Conservation (phyloP, 2,113 vertebrate genomes). For the Barnardius zonarius region DNA sequence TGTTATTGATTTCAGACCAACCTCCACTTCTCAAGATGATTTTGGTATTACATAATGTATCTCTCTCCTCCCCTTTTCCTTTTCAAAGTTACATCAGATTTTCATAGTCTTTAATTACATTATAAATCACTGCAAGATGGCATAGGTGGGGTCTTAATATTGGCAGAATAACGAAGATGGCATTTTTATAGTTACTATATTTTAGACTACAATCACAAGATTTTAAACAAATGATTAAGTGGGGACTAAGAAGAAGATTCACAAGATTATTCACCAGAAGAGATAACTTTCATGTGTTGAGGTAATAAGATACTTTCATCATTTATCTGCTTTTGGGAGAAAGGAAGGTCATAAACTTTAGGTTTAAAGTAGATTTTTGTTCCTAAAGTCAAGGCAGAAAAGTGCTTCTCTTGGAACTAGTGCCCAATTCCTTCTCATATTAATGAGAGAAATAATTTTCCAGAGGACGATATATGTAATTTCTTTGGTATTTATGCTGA, state of each 20-base stretch:
- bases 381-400: neutral
- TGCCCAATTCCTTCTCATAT: neutral
- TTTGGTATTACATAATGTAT: neutral
- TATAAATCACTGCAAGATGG: neutral
- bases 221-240: neutral
- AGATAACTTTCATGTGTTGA: neutral
- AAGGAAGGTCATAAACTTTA: neutral
- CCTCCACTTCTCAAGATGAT: neutral
- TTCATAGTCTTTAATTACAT: neutral
- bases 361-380: neutral
- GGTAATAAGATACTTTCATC: neutral
- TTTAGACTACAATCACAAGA: neutral
- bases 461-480: neutral
- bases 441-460: neutral
- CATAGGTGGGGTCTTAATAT: neutral
- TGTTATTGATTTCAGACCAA: neutral
- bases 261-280: neutral
- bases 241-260: neutral
- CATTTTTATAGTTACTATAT: neutral
- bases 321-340: neutral
- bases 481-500: neutral
- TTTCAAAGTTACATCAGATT: neutral
- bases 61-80: neutral
- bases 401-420: neutral
- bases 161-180: neutral